A percentile compares a stretch with the other conserved stretches of the same genome.
Conservation (phyloP, 2,888 invertebrate species). For the Lapara coniferarum region DNA sequence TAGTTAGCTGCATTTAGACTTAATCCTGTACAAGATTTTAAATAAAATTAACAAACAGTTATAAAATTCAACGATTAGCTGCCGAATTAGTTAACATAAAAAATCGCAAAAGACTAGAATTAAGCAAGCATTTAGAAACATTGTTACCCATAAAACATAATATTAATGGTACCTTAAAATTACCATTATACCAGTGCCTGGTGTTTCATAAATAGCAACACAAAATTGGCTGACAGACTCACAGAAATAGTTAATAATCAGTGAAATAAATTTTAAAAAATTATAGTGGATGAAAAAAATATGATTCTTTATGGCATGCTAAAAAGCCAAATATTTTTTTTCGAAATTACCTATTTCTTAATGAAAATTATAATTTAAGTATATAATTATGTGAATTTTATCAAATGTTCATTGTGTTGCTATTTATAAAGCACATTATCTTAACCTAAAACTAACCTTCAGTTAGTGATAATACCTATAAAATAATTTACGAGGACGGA, state of each 20-base stretch:
- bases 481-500: constrained; percentile 5
- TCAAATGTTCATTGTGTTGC: not conserved
- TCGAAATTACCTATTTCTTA: no score
- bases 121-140: constrained; percentile 24
- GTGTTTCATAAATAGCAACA: constrained; percentile 1
- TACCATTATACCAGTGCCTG: constrained; percentile 21
- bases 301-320: no score
- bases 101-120: constrained; percentile 18
- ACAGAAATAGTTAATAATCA: no score
- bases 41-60: constrained; percentile 32
- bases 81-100: constrained; percentile 17
- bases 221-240: not conserved
- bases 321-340: no score
- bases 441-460: constrained; percentile 1
- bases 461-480: not conserved
- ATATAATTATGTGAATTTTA: not conserved
- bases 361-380: no score
- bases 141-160: constrained; percentile 41
- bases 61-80: constrained; percentile 13
- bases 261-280: no score
- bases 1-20: constrained; percentile 36
- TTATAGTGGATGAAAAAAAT: no score
- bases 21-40: constrained; percentile 32
- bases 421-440: constrained; percentile 9
- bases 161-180: constrained; percentile 22